Conservation (phyloP, 2,888 invertebrate species). For the Pristionchus mayeri region DNA sequence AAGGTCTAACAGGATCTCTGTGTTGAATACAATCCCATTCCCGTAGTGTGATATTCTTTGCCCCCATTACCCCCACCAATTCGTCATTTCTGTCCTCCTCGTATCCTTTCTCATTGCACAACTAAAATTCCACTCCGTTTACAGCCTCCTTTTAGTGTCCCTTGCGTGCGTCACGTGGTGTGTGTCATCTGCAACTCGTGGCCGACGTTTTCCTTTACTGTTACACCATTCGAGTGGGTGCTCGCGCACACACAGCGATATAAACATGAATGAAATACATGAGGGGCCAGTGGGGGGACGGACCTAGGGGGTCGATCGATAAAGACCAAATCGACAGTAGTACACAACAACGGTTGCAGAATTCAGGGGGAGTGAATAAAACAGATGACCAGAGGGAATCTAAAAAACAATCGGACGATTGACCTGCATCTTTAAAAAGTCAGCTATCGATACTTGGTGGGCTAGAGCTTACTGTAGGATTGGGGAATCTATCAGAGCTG, state of each 20-base stretch:
- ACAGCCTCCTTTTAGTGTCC: constrained; percentile 25
- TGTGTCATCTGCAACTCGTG: background rate
- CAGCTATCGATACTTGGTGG: background rate
- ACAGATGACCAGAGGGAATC: constrained; percentile 26
- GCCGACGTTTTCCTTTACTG: background rate
- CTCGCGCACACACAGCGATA: background rate
- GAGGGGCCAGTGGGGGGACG: background rate
- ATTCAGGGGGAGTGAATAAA: background rate
- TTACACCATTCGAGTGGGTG: background rate
- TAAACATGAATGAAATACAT: background rate
- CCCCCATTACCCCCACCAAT: background rate
- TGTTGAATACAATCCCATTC: too few species aligned
- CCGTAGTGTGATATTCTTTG: too few species aligned
- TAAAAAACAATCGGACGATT: background rate
- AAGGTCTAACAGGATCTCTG: too few species aligned
- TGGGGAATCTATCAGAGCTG: background rate
- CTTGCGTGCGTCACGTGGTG: background rate
- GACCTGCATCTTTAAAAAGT: background rate
- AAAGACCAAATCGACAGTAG: constrained; percentile 1
- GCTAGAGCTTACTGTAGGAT: background rate
- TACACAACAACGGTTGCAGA: background rate
- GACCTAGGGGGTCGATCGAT: too few species aligned
- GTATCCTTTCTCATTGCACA: constrained; percentile 13
- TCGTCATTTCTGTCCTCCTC: constrained; percentile 1
- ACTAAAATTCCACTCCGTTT: background rate